Evolutionary conservation across 2,797 vertebrate genomes (phyloP).

Genomic region (Chiloscyllium punctatum): DNA sequence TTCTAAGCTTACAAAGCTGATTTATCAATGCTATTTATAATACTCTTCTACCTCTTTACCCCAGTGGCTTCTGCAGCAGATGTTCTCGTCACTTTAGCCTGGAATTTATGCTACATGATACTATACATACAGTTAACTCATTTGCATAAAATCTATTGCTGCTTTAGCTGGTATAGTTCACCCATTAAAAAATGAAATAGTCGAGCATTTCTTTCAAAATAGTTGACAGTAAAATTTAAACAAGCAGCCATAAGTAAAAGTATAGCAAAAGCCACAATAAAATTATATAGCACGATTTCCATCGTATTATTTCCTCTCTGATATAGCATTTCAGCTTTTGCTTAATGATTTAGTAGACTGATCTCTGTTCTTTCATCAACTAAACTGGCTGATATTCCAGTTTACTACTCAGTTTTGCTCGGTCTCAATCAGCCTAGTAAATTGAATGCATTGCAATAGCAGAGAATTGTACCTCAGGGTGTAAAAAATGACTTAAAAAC

Average conservation of each 20-base stretch:
- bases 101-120: neutral
- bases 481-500: neutral
- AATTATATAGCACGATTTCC: neutral
- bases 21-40: constrained; percentile 13
- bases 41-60: constrained; percentile 5
- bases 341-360: neutral
- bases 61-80: neutral
- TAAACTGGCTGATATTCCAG: neutral
- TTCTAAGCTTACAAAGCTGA: neutral
- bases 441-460: neutral
- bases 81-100: neutral
- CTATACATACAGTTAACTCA: neutral
- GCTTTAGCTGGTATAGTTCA: neutral
- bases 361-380: constrained; percentile 4
- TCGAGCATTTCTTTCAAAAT: neutral
- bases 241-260: neutral
- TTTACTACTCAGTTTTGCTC: neutral
- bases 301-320: neutral
- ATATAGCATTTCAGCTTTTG: neutral
- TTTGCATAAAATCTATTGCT: neutral
- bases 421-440: neutral
- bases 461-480: neutral
- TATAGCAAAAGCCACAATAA: neutral
- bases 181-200: neutral
- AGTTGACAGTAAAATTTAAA: neutral